Conservation (phyloP, 2,888 invertebrate genomes). For the Rotaria macrura region DNA sequence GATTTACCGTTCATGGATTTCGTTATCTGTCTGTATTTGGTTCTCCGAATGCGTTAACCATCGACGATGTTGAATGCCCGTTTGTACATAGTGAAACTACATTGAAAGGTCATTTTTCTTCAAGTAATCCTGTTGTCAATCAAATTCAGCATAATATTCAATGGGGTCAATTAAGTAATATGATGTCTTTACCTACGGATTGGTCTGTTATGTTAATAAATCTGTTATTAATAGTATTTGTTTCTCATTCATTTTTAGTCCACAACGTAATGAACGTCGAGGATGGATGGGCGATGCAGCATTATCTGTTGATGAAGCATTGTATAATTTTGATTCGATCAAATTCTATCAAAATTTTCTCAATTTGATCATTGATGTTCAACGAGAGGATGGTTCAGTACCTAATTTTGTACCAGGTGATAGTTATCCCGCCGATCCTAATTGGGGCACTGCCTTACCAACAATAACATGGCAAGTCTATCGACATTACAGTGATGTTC, state of each 20-base stretch:
- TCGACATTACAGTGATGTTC: neutral
- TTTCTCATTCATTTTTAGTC: neutral
- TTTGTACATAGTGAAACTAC: slow-evolving; percentile 3
- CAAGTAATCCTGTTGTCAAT: neutral
- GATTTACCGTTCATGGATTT: slow-evolving; percentile 10
- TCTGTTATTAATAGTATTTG: neutral
- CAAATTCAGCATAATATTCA: slow-evolving; percentile 15
- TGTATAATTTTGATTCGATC: neutral
- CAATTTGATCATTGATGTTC: neutral
- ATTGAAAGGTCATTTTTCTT: neutral
- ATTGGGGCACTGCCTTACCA: neutral
- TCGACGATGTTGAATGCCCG: neutral
- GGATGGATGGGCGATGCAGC: slow-evolving; percentile 8
- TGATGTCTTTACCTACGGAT: neutral
- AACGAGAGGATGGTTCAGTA: neutral
- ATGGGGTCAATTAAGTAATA: neutral
- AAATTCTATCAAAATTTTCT: neutral
- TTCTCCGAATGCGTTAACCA: neutral
- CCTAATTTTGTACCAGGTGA: neutral
- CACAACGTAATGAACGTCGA: slow-evolving; percentile 7
- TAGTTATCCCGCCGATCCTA: neutral
- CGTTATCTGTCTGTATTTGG: neutral
- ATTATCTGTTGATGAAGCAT: neutral
- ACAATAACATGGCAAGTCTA: slow-evolving; percentile 8
- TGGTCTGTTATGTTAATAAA: neutral